Evolutionary conservation across 1,140 invertebrate genomes (phyloP), one percentile per base, ranked within the genome.

Genomic region (Philaenus spumarius): DNA sequence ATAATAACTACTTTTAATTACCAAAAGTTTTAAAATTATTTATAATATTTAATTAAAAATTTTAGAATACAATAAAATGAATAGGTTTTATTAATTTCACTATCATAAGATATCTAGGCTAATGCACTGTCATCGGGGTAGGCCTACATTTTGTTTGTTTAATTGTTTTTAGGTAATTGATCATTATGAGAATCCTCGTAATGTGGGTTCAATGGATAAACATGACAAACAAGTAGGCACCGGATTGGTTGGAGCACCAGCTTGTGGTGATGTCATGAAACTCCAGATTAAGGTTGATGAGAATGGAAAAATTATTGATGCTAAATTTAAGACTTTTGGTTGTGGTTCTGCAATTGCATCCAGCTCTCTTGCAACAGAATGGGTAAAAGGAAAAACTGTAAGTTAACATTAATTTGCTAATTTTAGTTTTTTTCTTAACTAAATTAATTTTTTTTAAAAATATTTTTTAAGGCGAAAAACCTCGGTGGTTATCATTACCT

Each of bases 221-320:
- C 90, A 93, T 72, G 93, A 98, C 66, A 81, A 82, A 46, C 87
- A 80, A 66, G 95, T 99, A 43, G 97, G 97, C 3, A 99, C 97
- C 23, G 97, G 97, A 0, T 77, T 99, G 14, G 97, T 99, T 22
- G 97, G 97, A 42, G 97, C 97, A 15, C 97, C 97, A 26, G 97
- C 97, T 39, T 99, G 97, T 77, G 97, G 97, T 35, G 97, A 99
- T 82, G 97, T 99, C 1, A 99, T 99, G 97, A 99, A 99, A 77
- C 75, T 99, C 30, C 97, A 99, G 72, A 95, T 98, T 59, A 91
- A 87, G 74, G 78, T 69, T 54, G 95, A 99, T 72, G 89, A 95
- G 15, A 80, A 95, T 77, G 97, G 97, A 60, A 97, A 96, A 72
- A 99, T 99, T 50, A 78, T 97, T 70, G 97, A 99, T 78, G 97